Evolutionary conservation across 2,113 vertebrate genomes (phyloP), one percentile per base, ranked within the genome.

Genomic region (Merops nubicus): DNA sequence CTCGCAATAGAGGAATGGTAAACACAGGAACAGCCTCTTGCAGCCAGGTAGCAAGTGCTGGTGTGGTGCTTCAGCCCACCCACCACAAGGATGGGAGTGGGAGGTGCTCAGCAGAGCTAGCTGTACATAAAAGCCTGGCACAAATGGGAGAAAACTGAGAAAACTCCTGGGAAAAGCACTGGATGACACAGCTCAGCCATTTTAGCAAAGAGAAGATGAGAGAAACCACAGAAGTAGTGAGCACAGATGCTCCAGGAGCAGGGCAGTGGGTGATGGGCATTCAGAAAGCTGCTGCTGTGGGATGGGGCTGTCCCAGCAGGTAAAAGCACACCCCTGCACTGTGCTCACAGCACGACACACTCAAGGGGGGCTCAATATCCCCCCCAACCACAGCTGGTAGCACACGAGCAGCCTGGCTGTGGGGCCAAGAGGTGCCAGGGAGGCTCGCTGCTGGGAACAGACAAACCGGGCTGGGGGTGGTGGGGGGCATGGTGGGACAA

Each of bases 401-500:
- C 7, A 47, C 10, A 6, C 0, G 9, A 23, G 51, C 2, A 18
- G 65, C 36, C 63, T 59, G 43, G 38, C 2, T 0, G 45, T 1
- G 6, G 22, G 68, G 34, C 28, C 50, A 63, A 23, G 11, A 38
- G 29, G 8, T 2, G 6, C 38, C 56, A 36, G 10, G 23, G 36
- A 19, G 45, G n/a, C 53, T 72, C 1, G 1, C 16, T 15, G 20
- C 42, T 17, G 21, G n/a, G 50, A 40, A 75, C n/a, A 38, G 42
- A 67, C 65, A 82, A 51, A 31, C 19, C 3, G 0, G 38, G 21
- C 90, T 21, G 25, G 34, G 78, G 48, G 63, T 1, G 0, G 18
- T 1, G 11, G 5, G n/a, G 33, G 34, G 89, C 0, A 0, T 0
- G 3, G 33, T 48, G 85, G 82, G 63, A 81, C 14, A 1, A 31